Evolutionary conservation across 2,888 invertebrate species (phyloP), one percentile per base, ranked within the genome.

Genomic region (Zhengitettix transpicula): DNA sequence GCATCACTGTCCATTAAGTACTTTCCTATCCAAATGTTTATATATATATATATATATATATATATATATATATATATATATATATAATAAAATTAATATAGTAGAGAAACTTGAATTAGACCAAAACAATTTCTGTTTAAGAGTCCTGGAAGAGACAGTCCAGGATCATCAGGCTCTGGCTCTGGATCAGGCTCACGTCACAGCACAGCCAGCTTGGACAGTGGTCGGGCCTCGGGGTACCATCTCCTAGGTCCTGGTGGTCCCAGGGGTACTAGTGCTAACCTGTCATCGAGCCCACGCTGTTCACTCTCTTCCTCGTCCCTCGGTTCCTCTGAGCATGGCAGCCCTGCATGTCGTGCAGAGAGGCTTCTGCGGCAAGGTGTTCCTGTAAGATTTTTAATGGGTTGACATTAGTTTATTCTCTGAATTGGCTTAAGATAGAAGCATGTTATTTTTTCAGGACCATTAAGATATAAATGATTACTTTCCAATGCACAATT

Each of bases 61-160:
- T n/a, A n/a, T n/a, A n/a, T n/a, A n/a, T n/a, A n/a, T n/a, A n/a
- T n/a, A n/a, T n/a, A n/a, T n/a, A n/a, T n/a, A n/a, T n/a, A n/a
- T n/a, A n/a, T n/a, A n/a, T n/a, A n/a, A n/a, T n/a, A n/a, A n/a
- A n/a, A n/a, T n/a, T n/a, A n/a, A n/a, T n/a, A n/a, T n/a, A n/a
- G n/a, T n/a, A n/a, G n/a, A 28, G 28, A 5, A 28, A 28, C 28
- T 28, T 7, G 2, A 7, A 5, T 28, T 5, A 28, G 28, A 28
- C 3, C 28, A 28, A 28, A 28, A 28, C 7, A 28, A 28, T 28
- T 28, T 7, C 3, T 28, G 40, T 68, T 71, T n/a, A 76, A 86
- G 83, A 91, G 90, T 68, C 92, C 93, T 53, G 93, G 93, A n/a
- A 82, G 93, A 62, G 92, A 93, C 75, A 92, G 92, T 71, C 92